Conservation (phyloP, 2,888 invertebrate genomes). For the Ophonus ardosiacus region DNA sequence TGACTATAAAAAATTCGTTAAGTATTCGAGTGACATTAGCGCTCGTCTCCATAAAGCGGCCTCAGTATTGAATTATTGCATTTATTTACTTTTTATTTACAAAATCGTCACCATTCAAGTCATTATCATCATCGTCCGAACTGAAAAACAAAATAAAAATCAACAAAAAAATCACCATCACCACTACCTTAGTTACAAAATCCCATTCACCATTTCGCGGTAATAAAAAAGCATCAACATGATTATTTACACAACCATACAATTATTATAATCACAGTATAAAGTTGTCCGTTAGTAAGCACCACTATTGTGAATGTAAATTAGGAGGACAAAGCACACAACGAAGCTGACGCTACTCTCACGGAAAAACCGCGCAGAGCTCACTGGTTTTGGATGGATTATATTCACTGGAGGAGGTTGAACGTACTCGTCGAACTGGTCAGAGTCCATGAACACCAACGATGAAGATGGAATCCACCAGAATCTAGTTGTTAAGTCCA, state of each 20-base stretch:
- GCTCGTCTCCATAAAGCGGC: slow-evolving; percentile 67
- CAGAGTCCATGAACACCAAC: slow-evolving; percentile 80
- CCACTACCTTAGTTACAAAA: slow-evolving; percentile 53
- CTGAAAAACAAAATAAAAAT: slow-evolving; percentile 70
- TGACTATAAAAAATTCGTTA: slow-evolving; percentile 55
- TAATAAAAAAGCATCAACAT: slow-evolving; percentile 63
- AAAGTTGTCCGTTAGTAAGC: slow-evolving; percentile 56
- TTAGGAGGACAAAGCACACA: slow-evolving; percentile 59
- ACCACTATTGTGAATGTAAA: slow-evolving; percentile 55
- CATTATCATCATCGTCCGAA: slow-evolving; percentile 68
- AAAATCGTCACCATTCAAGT: slow-evolving; percentile 69
- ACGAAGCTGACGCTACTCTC: slow-evolving; percentile 52
- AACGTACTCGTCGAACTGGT: slow-evolving; percentile 82
- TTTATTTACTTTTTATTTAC: slow-evolving; percentile 68
- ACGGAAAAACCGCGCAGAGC: slow-evolving; percentile 70
- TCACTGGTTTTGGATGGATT: slow-evolving; percentile 81
- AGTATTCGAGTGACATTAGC: slow-evolving; percentile 65
- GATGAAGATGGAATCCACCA: slow-evolving; percentile 83
- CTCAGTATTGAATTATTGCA: slow-evolving; percentile 65
- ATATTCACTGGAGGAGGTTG: slow-evolving; percentile 85
- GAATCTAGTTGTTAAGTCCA: slow-evolving; percentile 72
- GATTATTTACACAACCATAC: slow-evolving; percentile 62
- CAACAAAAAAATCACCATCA: slow-evolving; percentile 39
- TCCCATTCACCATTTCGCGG: slow-evolving; percentile 55
- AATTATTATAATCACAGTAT: slow-evolving; percentile 39